phyloP scores from a whole-genome alignment of 2,113 vertebrate species.

The Climacteris rufus region DNA sequence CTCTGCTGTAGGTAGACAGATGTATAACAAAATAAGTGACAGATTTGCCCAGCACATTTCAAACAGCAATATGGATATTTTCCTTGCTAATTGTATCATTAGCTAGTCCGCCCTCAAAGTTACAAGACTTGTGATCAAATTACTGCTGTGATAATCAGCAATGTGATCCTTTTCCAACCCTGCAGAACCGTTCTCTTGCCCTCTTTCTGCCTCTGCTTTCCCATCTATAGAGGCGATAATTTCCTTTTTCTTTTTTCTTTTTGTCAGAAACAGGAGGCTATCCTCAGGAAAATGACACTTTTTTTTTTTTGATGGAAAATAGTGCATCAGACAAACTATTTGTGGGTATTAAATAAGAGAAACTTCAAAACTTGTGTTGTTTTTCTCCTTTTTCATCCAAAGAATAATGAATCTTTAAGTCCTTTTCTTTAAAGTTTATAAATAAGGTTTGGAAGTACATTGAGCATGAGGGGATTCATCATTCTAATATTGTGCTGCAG shows the following conservation, averaged over 20 bases:
- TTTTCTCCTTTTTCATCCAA: background rate
- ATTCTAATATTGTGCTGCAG: background rate
- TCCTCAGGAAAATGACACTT: background rate
- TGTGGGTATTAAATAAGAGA: background rate
- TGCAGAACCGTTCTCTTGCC: background rate
- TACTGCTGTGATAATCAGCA: background rate
- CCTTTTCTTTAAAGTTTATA: background rate
- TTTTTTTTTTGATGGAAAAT: background rate
- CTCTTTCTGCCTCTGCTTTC: background rate
- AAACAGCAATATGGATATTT: background rate
- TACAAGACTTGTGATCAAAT: slow-evolving; percentile 14
- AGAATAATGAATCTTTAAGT: background rate
- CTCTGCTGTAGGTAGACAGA: background rate
- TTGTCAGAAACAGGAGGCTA: background rate
- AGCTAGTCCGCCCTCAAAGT: background rate
- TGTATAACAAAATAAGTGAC: background rate
- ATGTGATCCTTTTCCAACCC: background rate
- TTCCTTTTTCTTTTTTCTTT: background rate
- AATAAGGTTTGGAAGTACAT: background rate
- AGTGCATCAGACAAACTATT: background rate
- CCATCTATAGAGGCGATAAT: background rate
- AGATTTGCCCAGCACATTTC: background rate
- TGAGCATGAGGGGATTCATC: background rate
- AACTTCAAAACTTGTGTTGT: background rate
- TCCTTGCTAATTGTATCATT: slow-evolving; percentile 29